A percentile compares a stretch with the other conserved stretches of the same genome.
Evolutionary conservation across 2,888 invertebrate genomes (phyloP).

Genomic region (Galeruca laticollis): DNA sequence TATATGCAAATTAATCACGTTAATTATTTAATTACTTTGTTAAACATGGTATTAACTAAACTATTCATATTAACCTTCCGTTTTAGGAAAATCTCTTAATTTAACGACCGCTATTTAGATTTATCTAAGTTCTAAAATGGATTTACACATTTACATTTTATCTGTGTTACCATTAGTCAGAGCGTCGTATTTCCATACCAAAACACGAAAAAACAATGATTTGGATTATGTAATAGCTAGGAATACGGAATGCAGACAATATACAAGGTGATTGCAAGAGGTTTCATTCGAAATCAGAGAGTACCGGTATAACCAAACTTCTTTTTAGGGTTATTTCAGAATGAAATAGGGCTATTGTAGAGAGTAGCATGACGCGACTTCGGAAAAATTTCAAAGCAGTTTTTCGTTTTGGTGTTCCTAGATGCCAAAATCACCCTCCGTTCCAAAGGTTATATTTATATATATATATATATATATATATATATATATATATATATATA

Average conservation of each 20-base stretch:
- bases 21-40: conserved; percentile 4
- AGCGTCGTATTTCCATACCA: conserved; percentile 19
- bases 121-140: conserved; percentile 16
- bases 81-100: conserved; percentile 6
- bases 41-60: neutral
- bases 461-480: too few relatives aligned
- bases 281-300: too few relatives aligned
- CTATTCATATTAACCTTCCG: neutral
- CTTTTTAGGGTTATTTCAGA: too few relatives aligned
- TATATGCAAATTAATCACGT: neutral
- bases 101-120: conserved; percentile 3
- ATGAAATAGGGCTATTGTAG: too few relatives aligned
- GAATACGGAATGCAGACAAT: conserved; percentile 14
- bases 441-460: too few relatives aligned
- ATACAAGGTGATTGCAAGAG: conserved; percentile 10
- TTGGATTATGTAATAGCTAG: conserved; percentile 31
- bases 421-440: too few relatives aligned
- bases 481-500: too few relatives aligned
- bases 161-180: conserved; percentile 34
- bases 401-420: too few relatives aligned
- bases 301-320: too few relatives aligned
- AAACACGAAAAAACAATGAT: conserved; percentile 29
- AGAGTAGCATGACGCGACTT: too few relatives aligned
- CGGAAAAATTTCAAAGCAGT: too few relatives aligned
- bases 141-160: conserved; percentile 34